Evolutionary conservation across 2,113 vertebrate species (phyloP).

Genomic region (Upupa epops): DNA sequence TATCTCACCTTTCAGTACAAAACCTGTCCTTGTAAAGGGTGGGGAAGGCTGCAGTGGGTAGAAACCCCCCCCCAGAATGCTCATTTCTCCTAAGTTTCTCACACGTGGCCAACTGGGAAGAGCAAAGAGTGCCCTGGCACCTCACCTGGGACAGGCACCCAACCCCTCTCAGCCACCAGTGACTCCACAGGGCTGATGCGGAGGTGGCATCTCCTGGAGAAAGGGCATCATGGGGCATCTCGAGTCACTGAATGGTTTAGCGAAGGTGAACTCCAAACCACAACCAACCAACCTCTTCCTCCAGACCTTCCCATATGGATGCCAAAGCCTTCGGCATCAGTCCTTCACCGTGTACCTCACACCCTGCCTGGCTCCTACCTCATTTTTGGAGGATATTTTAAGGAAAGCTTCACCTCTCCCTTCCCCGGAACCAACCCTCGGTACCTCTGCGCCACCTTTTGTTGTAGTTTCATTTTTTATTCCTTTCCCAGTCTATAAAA

Average conservation of each 20-base stretch:
- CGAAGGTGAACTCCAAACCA: not conserved
- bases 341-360: too few relatives aligned
- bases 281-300: not conserved
- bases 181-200: accelerated
- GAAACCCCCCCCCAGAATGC: not conserved
- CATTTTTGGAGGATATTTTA: not conserved
- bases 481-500: not conserved
- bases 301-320: not conserved
- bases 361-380: not conserved
- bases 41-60: not conserved
- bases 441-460: not conserved
- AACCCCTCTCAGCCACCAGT: not conserved
- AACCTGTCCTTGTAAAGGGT: not conserved
- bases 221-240: accelerated
- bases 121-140: not conserved
- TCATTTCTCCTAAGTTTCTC: not conserved
- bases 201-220: not conserved
- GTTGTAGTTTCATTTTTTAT: not conserved
- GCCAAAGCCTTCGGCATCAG: not conserved
- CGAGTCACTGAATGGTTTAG: accelerated
- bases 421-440: not conserved
- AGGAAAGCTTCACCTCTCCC: not conserved
- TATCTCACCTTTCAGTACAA: accelerated
- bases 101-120: not conserved
- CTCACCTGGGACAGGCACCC: accelerated